Percentiles rank a stretch among this genome's conserved stretches.
Conservation (phyloP, 2,797 vertebrate genomes). For the Hippoglossus hippoglossus region DNA sequence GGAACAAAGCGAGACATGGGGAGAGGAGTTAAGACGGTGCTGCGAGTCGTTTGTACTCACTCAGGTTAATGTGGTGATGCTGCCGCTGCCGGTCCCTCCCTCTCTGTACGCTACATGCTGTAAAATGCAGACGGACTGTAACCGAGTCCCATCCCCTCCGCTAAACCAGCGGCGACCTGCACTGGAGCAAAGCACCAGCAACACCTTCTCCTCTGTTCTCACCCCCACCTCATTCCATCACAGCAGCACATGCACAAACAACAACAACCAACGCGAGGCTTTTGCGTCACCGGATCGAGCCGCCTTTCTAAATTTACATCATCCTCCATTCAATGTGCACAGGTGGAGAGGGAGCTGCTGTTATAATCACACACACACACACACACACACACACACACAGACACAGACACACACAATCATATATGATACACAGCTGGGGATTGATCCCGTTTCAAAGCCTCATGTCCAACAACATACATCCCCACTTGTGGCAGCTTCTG, state of each 20-base stretch:
- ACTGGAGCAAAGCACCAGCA: constrained; percentile 60
- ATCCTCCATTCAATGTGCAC: constrained; percentile 17
- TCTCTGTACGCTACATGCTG: constrained; percentile 72
- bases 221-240: constrained; percentile 56
- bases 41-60: constrained; percentile 70
- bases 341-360: constrained; percentile 13
- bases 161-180: constrained; percentile 66
- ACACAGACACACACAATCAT: background rate
- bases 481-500: constrained; percentile 66
- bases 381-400: background rate
- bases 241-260: constrained; percentile 26
- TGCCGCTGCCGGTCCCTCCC: constrained; percentile 56
- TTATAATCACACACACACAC: constrained; percentile 5
- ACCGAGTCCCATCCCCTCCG: constrained; percentile 52
- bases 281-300: constrained; percentile 62
- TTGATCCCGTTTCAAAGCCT: constrained; percentile 37
- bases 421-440: constrained; percentile 7
- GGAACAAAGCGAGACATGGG: constrained; percentile 18
- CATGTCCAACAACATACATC: constrained; percentile 67
- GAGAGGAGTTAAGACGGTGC: constrained; percentile 17
- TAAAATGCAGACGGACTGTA: constrained; percentile 48
- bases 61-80: constrained; percentile 65
- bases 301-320: constrained; percentile 50
- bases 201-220: constrained; percentile 68
- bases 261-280: constrained; percentile 49